These are phyloP conservation scores for Anoplolepis gracilipes DNA, from an alignment of 1,140 invertebrate genomes.

Conservation along the genomic window DNA sequence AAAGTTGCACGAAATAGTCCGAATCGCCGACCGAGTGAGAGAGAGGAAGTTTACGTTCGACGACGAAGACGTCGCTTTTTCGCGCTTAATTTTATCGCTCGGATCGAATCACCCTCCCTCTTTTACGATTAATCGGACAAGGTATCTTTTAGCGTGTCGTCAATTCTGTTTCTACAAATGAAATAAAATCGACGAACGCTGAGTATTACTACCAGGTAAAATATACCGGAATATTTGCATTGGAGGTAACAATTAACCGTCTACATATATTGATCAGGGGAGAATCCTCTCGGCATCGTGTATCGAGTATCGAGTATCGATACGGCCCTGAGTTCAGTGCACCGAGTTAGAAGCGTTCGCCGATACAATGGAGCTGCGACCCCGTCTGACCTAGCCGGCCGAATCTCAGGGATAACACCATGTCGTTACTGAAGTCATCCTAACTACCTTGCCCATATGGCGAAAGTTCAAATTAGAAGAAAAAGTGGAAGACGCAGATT, in stretches of 20 bases:
- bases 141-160: constrained; percentile 2
- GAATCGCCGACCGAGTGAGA: background rate
- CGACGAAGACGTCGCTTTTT: background rate
- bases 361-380: constrained; percentile 70
- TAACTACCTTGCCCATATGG: constrained; percentile 24
- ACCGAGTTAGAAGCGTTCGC: constrained; percentile 65
- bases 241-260: constrained; percentile 8
- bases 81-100: constrained; percentile 17
- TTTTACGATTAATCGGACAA: constrained; percentile 16
- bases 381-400: constrained; percentile 66
- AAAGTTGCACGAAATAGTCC: constrained; percentile 39
- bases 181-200: background rate
- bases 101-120: constrained; percentile 6
- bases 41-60: background rate
- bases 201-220: background rate
- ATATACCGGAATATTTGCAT: background rate
- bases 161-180: background rate
- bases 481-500: background rate
- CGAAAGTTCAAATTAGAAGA: constrained; percentile 16
- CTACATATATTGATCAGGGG: background rate
- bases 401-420: constrained; percentile 71
- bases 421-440: constrained; percentile 35
- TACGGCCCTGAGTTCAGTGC: constrained; percentile 72
- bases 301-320: constrained; percentile 9
- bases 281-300: constrained; percentile 6